Conservation (phyloP, 1,140 invertebrate genomes). For the Leucophenga varia region DNA sequence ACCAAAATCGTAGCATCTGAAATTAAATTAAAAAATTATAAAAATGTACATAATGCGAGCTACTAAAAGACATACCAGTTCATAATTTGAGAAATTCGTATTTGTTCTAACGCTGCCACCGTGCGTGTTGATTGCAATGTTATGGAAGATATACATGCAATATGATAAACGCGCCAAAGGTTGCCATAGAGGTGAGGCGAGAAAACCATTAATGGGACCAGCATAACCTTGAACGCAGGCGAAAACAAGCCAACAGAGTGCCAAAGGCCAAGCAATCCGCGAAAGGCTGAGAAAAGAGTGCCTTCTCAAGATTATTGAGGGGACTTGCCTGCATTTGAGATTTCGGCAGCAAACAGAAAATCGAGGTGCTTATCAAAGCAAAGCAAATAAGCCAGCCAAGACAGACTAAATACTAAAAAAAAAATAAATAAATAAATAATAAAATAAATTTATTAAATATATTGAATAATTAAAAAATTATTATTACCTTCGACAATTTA, state of each 20-base stretch:
- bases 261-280: conserved; percentile 62
- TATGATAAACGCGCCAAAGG: conserved; percentile 54
- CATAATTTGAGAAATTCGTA: too few species aligned
- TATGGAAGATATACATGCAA: conserved; percentile 57
- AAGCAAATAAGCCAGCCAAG: neutral
- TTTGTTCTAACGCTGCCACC: too few species aligned
- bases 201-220: conserved; percentile 58
- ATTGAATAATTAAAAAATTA: too few species aligned
- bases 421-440: conserved; percentile 5
- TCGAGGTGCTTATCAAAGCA: conserved; percentile 2
- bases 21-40: too few species aligned
- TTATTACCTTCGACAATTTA: conserved; percentile 5
- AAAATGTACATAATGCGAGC: too few species aligned
- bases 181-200: conserved; percentile 56
- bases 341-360: conserved; percentile 9
- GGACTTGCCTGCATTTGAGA: conserved; percentile 5
- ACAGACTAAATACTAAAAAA: neutral
- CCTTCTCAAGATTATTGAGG: conserved; percentile 47
- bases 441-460: neutral
- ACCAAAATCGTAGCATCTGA: too few species aligned
- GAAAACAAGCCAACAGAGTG: conserved; percentile 66
- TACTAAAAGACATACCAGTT: too few species aligned
- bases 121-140: too few species aligned
- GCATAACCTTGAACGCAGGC: conserved; percentile 65
- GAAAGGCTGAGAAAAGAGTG: conserved; percentile 47